Conservation (phyloP, 2,888 invertebrate species). For the Tinea semifulvella region DNA sequence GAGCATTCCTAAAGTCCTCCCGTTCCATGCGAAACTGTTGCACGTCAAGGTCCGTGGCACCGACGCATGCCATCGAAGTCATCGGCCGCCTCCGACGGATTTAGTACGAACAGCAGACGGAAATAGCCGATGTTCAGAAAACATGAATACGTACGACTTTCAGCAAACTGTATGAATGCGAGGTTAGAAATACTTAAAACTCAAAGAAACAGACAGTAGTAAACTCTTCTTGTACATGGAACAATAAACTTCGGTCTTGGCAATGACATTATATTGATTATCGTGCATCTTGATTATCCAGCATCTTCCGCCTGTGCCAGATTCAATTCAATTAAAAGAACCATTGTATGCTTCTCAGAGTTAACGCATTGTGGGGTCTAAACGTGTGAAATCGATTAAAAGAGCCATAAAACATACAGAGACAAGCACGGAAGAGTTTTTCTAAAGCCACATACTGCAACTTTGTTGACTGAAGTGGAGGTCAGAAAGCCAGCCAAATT, state of each 20-base stretch:
- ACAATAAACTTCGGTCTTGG: neutral
- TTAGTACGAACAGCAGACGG: slow-evolving; percentile 53
- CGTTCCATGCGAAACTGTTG: slow-evolving; percentile 11
- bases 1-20: neutral
- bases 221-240: no score
- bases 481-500: slow-evolving; percentile 2
- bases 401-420: slow-evolving; percentile 24
- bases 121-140: slow-evolving; percentile 57
- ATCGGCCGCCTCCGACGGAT: slow-evolving; percentile 52
- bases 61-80: slow-evolving; percentile 40
- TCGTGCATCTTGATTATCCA: slow-evolving; percentile 7
- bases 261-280: neutral
- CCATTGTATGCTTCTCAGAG: slow-evolving; percentile 26
- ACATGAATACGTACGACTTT: slow-evolving; percentile 35
- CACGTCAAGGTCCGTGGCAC: slow-evolving; percentile 51
- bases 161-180: slow-evolving; percentile 28
- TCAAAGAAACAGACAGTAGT: no score
- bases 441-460: neutral
- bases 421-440: slow-evolving; percentile 10
- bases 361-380: slow-evolving; percentile 24
- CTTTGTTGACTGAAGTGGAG: neutral
- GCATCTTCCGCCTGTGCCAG: slow-evolving; percentile 12
- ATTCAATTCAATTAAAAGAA: slow-evolving; percentile 21
- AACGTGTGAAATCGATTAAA: slow-evolving; percentile 33
- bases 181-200: slow-evolving; percentile 3